Percentiles rank a stretch among this genome's conserved stretches.
Conservation (phyloP, 2,888 invertebrate genomes). For the Argyresthia goedartella region DNA sequence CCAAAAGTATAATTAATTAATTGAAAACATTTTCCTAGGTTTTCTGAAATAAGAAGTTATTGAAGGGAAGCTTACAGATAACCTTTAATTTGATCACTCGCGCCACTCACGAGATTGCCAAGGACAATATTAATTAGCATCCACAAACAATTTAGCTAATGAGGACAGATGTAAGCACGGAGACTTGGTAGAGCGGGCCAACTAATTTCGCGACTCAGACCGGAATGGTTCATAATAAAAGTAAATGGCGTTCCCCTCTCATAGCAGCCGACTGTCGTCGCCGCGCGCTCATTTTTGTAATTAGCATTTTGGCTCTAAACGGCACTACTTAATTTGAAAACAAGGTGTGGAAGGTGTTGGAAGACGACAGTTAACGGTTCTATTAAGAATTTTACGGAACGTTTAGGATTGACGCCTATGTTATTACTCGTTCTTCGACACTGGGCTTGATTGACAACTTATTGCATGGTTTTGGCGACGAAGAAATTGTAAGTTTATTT, state of each 20-base stretch:
- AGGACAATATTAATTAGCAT: conserved; percentile 3
- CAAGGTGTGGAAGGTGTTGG: conserved; percentile 17
- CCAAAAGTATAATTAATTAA: too few species aligned
- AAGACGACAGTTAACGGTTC: not conserved
- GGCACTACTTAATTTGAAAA: conserved; percentile 52
- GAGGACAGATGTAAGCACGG: conserved; percentile 26
- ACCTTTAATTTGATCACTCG: too few species aligned
- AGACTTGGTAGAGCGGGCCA: conserved; percentile 27
- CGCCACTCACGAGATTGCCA: too few species aligned
- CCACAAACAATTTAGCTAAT: conserved; percentile 29
- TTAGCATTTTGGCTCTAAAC: conserved; percentile 66
- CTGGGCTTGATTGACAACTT: too few species aligned
- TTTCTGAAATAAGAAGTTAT: too few species aligned
- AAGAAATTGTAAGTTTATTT: too few species aligned
- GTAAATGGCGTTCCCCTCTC: conserved; percentile 58
- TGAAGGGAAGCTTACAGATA: too few species aligned
- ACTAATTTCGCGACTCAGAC: conserved; percentile 64
- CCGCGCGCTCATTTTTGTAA: conserved; percentile 21
- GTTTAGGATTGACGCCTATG: too few species aligned
- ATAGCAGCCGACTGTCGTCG: conserved; percentile 52
- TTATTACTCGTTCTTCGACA: too few species aligned
- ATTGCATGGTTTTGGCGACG: too few species aligned
- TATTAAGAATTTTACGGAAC: too few species aligned
- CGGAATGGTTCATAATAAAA: conserved; percentile 66
- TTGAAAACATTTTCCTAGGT: too few species aligned